Evolutionary conservation across 92 coral and sea anemone genomes (phyloP).

Genomic region (Virgularia gustaviana): DNA sequence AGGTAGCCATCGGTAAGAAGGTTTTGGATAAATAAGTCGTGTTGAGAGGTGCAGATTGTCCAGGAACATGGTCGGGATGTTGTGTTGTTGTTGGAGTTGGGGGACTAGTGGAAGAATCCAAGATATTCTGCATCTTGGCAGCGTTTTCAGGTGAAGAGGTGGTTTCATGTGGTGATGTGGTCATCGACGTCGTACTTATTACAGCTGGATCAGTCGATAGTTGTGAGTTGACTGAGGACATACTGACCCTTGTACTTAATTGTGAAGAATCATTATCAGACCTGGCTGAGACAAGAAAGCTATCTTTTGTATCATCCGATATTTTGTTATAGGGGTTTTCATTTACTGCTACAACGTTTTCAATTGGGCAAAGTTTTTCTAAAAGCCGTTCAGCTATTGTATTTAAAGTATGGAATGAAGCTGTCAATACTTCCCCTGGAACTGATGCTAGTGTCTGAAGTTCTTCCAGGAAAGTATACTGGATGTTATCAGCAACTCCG

Average conservation of each 20-base stretch:
- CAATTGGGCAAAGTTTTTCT: neutral
- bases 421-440: neutral
- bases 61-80: slow-evolving; percentile 5
- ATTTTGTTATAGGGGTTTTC: neutral
- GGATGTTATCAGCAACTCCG: neutral
- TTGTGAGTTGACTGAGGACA: too few species aligned
- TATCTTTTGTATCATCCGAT: neutral
- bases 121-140: too few species aligned
- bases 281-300: too few species aligned
- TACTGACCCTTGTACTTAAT: too few species aligned
- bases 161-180: neutral
- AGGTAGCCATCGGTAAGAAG: neutral
- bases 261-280: too few species aligned
- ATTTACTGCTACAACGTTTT: neutral
- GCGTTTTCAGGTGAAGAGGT: too few species aligned
- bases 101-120: neutral
- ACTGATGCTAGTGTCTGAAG: neutral
- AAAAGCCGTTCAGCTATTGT: neutral
- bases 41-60: neutral
- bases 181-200: neutral
- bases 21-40: neutral
- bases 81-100: neutral
- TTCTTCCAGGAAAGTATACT: neutral
- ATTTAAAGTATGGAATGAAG: neutral
- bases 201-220: too few species aligned